phyloP scores from a whole-genome alignment of 2,113 vertebrate genomes.

The Cairina moschata region DNA sequence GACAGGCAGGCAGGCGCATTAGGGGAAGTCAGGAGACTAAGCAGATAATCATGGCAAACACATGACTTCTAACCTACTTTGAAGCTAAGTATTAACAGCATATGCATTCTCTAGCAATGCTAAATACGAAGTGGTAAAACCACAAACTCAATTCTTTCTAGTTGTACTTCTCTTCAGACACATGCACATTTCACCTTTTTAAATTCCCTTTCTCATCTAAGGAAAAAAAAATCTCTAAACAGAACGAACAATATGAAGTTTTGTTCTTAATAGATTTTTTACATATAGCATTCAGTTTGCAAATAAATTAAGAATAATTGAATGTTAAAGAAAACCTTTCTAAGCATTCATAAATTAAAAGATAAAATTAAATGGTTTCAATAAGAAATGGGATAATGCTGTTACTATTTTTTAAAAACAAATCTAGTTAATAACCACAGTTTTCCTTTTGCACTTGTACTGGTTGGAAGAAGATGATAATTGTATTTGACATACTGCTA shows the following conservation, averaged over 20 bases:
- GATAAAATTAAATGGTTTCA: neutral
- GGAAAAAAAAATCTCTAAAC: neutral
- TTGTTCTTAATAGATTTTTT: neutral
- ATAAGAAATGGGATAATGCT: neutral
- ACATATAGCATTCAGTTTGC: neutral
- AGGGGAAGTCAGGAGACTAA: slow-evolving; percentile 64
- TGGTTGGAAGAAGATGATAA: neutral
- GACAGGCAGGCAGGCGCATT: slow-evolving; percentile 58
- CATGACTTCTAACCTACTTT: slow-evolving; percentile 69
- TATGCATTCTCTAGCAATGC: slow-evolving; percentile 31
- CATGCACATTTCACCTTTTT: neutral
- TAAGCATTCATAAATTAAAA: neutral
- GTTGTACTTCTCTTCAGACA: neutral
- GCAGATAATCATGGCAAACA: slow-evolving; percentile 66
- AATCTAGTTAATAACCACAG: neutral
- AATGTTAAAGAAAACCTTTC: neutral
- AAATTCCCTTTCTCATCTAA: neutral
- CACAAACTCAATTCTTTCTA: slow-evolving; percentile 15
- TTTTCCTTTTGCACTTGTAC: neutral
- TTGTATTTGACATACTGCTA: neutral
- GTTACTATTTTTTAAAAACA: neutral
- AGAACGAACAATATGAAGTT: neutral
- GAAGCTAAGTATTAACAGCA: slow-evolving; percentile 32
- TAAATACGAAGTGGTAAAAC: slow-evolving; percentile 13
- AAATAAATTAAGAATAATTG: neutral